These are phyloP conservation scores for Drosophila eohydei DNA, from an alignment of 2,888 invertebrate genomes.

Conservation along the genomic window DNA sequence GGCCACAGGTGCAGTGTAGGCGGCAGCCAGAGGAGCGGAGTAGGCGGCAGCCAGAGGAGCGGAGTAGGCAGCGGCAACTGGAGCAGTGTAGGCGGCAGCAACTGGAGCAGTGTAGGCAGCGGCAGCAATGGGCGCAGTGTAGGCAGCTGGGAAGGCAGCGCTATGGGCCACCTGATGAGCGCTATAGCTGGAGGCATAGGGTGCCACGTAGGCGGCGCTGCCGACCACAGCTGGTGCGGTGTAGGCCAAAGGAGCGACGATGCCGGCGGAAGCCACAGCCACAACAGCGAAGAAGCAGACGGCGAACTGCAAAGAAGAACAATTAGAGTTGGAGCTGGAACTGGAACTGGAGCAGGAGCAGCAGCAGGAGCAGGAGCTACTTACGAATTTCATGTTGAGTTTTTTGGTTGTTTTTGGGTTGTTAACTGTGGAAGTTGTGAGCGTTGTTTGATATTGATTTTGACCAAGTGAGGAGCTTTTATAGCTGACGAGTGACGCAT, in stretches of 20 bases:
- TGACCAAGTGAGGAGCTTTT: constrained; percentile 38
- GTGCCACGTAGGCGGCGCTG: constrained; percentile 80
- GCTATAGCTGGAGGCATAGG: constrained; percentile 80
- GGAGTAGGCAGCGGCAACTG: constrained; percentile 49
- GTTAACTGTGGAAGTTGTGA: constrained; percentile 63
- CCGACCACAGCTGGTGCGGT: constrained; percentile 78
- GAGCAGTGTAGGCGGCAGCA: constrained; percentile 57
- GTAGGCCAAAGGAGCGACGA: constrained; percentile 72
- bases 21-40: constrained; percentile 53
- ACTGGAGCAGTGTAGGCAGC: constrained; percentile 53
- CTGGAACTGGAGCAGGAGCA: not conserved
- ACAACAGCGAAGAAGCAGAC: constrained; percentile 77
- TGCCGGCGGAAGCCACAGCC: constrained; percentile 72
- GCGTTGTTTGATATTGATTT: constrained; percentile 63
- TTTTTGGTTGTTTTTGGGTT: constrained; percentile 32
- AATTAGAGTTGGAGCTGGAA: not conserved
- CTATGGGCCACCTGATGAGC: constrained; percentile 74
- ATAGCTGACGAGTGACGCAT: constrained; percentile 53
- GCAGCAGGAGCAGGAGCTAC: constrained; percentile 25
- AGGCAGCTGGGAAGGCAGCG: constrained; percentile 79
- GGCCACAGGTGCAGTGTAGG: constrained; percentile 40
- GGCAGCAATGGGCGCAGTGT: constrained; percentile 48
- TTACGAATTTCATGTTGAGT: constrained; percentile 75
- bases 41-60: constrained; percentile 50
- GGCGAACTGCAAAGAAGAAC: constrained; percentile 57